Base-by-base conservation (phyloP, 1,140 invertebrate species). In the Meloidogyne chitwoodi region DNA sequence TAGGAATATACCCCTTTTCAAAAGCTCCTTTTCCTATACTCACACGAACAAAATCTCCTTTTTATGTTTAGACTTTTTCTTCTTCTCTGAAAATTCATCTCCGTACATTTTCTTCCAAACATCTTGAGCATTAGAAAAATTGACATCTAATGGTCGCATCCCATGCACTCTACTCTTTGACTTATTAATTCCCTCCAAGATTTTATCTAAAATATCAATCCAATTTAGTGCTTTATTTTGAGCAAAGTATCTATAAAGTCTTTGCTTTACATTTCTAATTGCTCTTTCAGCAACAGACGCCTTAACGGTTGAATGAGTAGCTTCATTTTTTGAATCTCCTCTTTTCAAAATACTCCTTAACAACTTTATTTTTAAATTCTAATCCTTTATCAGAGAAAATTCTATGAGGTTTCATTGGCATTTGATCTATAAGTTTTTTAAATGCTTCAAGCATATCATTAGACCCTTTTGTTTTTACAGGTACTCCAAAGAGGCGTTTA, bases 141-240 rank as follows among this genome's bases (percentile, higher is more conserved):
- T 69, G 4, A 73, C 29, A 19, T 73, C 70, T 38, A 66, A 29
- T 19, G 70, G 70, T 1, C 70, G 70, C 70, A 73, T 73, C 16
- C 70, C 70, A 69, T 62, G 48, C 2, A 29, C 56, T 26, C 70
- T 24, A 65, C 70, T 73, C 4, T n/a, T n/a, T 8, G 70, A 61
- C 2, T 69, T 61, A 27, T 73, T 73, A 31, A 73, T 61, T 4
- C 48, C 70, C 12, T 73, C 19, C 0, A n/a, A 31, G 27, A 73
- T 73, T 26, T 73, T 61, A 27, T 73, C 48, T 4, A 73, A 22
- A 16, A 73, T 44, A 69, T 73, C 63, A 12, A 73, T 26, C 70
- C 70, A 73, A 69, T 66, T 62, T 1, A 73, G 70, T 1, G 48
- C 11, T 26, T 73, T 3, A n/a, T n/a, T n/a, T n/a, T n/a, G n/a